phyloP scores from a whole-genome alignment of 2,113 vertebrate species.

The Cygnus buccinator region DNA sequence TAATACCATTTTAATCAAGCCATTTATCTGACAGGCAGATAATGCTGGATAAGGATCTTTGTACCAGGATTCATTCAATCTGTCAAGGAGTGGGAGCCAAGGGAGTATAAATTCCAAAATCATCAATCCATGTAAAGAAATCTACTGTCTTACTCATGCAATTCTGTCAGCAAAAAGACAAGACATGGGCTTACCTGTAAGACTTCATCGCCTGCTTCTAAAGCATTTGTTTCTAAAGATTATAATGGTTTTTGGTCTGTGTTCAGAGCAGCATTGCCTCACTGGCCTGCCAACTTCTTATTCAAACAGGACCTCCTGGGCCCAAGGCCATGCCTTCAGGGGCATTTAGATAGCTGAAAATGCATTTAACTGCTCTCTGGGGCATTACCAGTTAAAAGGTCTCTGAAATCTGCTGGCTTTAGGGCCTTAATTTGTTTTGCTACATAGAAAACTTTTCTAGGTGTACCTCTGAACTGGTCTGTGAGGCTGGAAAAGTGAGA shows the following conservation, averaged over 20 bases:
- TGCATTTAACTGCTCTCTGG: neutral
- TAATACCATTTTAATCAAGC: neutral
- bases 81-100: neutral
- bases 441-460: neutral
- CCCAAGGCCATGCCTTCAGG: neutral
- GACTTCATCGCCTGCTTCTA: neutral
- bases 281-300: neutral
- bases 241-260: neutral
- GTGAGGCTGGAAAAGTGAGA: neutral
- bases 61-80: conserved; percentile 7
- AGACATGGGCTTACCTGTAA: neutral
- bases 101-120: neutral
- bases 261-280: neutral
- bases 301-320: neutral
- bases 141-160: neutral
- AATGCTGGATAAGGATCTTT: neutral
- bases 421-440: neutral
- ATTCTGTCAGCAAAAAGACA: neutral
- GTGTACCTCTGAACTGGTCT: neutral
- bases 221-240: neutral
- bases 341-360: neutral
- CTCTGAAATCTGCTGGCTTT: neutral
- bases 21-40: conserved; percentile 2
- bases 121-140: neutral
- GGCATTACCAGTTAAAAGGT: neutral